A percentile compares a stretch with the other conserved stretches of the same genome.
phyloP scores from a whole-genome alignment of 2,797 vertebrate species.

The Phoebastria nigripes region DNA sequence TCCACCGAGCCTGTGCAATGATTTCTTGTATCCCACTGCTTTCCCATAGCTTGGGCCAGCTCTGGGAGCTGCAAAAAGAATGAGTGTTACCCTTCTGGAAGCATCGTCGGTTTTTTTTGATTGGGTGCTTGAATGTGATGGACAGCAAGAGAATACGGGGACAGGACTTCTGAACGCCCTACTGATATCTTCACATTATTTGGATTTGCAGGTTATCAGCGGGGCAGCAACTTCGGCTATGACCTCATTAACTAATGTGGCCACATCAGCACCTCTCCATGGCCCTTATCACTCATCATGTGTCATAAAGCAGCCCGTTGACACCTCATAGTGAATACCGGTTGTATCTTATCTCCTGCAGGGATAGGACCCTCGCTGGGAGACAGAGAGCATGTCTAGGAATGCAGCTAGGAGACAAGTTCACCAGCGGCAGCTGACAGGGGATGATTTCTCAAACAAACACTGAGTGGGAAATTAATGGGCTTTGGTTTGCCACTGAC shows the following conservation, averaged over 20 bases:
- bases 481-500: background rate
- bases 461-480: constrained; percentile 53
- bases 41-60: background rate
- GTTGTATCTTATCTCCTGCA: constrained; percentile 77
- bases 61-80: background rate
- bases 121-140: constrained; percentile 23
- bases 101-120: background rate
- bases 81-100: background rate
- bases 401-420: constrained; percentile 72
- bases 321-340: constrained; percentile 71
- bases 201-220: constrained; percentile 78
- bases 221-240: constrained; percentile 67
- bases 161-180: background rate
- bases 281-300: constrained; percentile 74
- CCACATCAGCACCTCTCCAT: constrained; percentile 77
- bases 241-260: constrained; percentile 82
- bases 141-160: constrained; percentile 25
- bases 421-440: constrained; percentile 17
- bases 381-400: constrained; percentile 66
- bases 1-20: background rate
- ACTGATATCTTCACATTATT: constrained; percentile 61
- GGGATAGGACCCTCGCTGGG: constrained; percentile 66
- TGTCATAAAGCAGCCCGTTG: constrained; percentile 57
- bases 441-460: constrained; percentile 59
- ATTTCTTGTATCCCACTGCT: background rate